Conservation (phyloP, 1,140 invertebrate genomes). For the Caligus rogercresseyi region DNA sequence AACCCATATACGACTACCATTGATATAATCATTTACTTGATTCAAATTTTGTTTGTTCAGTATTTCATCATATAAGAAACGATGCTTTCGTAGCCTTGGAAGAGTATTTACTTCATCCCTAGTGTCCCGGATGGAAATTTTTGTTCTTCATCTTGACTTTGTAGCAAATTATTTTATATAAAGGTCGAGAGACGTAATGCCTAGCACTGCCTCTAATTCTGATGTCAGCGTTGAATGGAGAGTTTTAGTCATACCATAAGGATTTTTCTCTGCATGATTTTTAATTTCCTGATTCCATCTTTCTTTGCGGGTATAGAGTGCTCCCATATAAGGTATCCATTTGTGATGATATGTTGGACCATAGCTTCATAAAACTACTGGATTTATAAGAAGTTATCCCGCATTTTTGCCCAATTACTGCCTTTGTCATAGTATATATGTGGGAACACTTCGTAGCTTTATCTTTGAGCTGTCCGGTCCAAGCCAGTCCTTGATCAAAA, state of each 20-base stretch:
- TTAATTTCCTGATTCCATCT: background rate
- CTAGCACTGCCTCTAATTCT: background rate
- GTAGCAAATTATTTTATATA: background rate
- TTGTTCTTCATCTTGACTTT: background rate
- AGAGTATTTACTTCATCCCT: background rate
- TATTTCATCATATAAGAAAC: background rate
- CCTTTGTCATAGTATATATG: background rate
- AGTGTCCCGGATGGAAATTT: background rate
- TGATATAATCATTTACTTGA: background rate
- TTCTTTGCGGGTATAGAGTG: background rate
- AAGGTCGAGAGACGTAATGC: background rate
- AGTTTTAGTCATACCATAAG: too few species aligned
- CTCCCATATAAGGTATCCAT: background rate
- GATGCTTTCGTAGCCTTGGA: background rate
- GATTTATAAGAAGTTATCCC: background rate
- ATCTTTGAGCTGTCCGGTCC: background rate
- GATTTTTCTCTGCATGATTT: background rate
- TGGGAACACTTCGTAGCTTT: background rate
- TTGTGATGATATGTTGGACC: background rate
- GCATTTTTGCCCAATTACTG: background rate
- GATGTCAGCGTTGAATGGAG: background rate
- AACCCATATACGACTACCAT: background rate
- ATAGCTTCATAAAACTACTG: background rate
- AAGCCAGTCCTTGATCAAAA: background rate
- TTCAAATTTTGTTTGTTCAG: background rate